These are phyloP conservation scores for Cavia aperea DNA, from an alignment of 2,113 vertebrate genomes.

Conservation along the genomic window DNA sequence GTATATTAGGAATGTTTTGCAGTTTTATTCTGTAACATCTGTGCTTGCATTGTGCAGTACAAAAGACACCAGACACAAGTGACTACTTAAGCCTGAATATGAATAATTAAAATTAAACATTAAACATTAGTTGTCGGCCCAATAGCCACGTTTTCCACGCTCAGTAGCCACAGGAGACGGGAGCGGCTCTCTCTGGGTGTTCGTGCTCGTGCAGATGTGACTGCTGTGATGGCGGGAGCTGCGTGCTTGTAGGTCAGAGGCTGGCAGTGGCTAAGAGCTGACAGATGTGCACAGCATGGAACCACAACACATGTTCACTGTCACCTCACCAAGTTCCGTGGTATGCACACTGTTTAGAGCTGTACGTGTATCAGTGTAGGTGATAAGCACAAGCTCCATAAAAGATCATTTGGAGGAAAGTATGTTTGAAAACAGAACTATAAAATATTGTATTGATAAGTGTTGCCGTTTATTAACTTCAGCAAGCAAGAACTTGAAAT, in stretches of 20 bases:
- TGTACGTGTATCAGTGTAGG: not conserved
- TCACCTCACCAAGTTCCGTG: not conserved
- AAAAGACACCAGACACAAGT: not conserved
- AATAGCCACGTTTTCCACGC: not conserved
- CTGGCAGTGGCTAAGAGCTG: not conserved
- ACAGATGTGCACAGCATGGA: not conserved
- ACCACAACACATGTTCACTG: not conserved
- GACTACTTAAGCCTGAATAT: not conserved
- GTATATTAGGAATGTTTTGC: not conserved
- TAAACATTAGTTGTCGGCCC: not conserved
- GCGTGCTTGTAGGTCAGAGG: not conserved
- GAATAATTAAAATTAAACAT: not conserved
- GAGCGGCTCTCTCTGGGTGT: not conserved
- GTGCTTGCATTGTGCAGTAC: not conserved
- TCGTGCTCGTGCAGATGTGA: not conserved
- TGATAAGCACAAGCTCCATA: not conserved
- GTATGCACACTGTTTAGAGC: not conserved
- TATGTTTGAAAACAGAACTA: not conserved
- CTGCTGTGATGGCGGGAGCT: fast-evolving
- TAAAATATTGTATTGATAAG: not conserved
- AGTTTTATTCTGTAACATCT: not conserved
- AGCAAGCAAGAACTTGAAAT: not conserved
- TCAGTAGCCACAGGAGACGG: not conserved
- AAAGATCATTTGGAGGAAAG: not conserved
- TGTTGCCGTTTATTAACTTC: not conserved